Percentiles rank a stretch among this genome's conserved stretches.
These are phyloP conservation scores for Melanchra persicariae DNA, from an alignment of 2,888 invertebrate species.

Conservation along the genomic window DNA sequence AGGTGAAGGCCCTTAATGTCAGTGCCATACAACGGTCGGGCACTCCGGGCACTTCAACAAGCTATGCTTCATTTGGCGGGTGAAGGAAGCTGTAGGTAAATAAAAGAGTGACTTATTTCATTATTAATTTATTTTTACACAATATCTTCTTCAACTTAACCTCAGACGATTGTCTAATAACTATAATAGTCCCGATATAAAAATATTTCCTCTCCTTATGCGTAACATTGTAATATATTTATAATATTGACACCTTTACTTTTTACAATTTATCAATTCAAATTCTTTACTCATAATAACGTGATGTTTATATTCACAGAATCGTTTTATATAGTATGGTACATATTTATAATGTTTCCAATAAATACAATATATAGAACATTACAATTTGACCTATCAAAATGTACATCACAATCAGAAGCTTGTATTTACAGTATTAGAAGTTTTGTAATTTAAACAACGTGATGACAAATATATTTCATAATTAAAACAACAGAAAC, in stretches of 20 bases:
- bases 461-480: conserved; percentile 74
- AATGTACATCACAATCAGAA: conserved; percentile 79
- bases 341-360: conserved; percentile 62
- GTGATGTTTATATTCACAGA: conserved; percentile 70
- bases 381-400: conserved; percentile 63
- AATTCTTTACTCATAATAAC: conserved; percentile 59
- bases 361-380: conserved; percentile 59
- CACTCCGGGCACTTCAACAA: too few species aligned
- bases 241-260: conserved; percentile 86
- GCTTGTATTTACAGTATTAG: conserved; percentile 82
- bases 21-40: too few species aligned
- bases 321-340: conserved; percentile 57
- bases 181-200: conserved; percentile 90
- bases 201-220: conserved; percentile 89
- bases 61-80: too few species aligned
- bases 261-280: conserved; percentile 82
- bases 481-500: conserved; percentile 87
- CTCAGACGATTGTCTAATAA: conserved; percentile 84
- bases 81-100: conserved; percentile 8
- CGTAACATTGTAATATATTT: conserved; percentile 73
- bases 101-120: conserved; percentile 66
- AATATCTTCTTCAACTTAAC: conserved; percentile 87
- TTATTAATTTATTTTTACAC: conserved; percentile 88
- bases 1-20: too few species aligned
- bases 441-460: conserved; percentile 69